phyloP scores from a whole-genome alignment of 92 coral and sea anemone species.

The Actinernus sp. region DNA sequence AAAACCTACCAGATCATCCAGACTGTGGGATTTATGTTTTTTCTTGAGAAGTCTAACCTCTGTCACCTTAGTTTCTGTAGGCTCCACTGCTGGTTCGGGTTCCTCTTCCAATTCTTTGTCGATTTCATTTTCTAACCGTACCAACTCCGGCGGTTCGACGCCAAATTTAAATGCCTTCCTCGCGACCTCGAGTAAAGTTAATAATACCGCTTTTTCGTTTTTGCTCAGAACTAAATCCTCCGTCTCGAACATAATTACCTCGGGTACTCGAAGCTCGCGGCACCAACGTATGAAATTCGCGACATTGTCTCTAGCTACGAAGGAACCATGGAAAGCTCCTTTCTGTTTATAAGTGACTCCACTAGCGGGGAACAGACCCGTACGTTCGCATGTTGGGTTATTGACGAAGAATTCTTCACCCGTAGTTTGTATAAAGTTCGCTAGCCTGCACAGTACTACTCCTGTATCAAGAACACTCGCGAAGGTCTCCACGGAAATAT shows the following conservation, averaged over 20 bases:
- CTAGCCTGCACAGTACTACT: conserved; percentile 90
- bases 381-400: conserved; percentile 35
- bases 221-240: conserved; percentile 93
- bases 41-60: conserved; percentile 68
- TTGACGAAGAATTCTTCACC: conserved; percentile 82
- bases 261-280: conserved; percentile 91
- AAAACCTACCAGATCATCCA: conserved; percentile 94
- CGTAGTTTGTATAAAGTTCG: conserved; percentile 87
- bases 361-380: conserved; percentile 63
- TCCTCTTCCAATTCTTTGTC: conserved; percentile 92
- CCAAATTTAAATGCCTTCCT: conserved; percentile 89
- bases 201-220: conserved; percentile 90
- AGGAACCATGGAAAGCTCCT: conserved; percentile 89
- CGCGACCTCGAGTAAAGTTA: conserved; percentile 95
- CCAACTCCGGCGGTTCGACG: conserved; percentile 98
- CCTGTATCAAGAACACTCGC: conserved; percentile 86
- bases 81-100: conserved; percentile 47
- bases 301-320: conserved; percentile 95
- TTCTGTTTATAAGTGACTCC: conserved; percentile 89
- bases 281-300: conserved; percentile 99
- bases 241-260: conserved; percentile 93
- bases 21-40: conserved; percentile 91
- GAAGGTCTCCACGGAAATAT: conserved; percentile 79
- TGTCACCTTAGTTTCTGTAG: conserved; percentile 36
- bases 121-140: conserved; percentile 93